phyloP scores from a whole-genome alignment of 1,140 invertebrate species.

The Drosophila kikkawai region DNA sequence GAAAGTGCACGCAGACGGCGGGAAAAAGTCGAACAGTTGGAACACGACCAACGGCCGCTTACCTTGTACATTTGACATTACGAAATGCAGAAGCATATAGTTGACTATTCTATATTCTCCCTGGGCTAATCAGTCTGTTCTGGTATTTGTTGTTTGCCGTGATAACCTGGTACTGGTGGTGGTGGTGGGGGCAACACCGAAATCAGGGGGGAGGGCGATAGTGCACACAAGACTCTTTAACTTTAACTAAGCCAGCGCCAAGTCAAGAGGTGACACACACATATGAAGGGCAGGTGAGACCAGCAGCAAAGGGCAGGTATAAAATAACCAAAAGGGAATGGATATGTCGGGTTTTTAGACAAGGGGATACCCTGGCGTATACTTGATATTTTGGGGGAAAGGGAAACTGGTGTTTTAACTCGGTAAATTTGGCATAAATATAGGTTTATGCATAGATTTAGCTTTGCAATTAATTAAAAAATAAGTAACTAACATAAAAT shows the following conservation, averaged over 20 bases:
- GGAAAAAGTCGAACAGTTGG: conserved; percentile 47
- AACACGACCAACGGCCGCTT: conserved; percentile 35
- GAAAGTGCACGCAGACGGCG: conserved; percentile 41
- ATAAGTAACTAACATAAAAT: neutral
- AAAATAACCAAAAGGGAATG: conserved; percentile 13
- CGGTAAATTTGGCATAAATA: neutral
- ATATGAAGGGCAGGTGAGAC: conserved; percentile 44
- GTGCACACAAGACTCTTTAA: conserved; percentile 57
- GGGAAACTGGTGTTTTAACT: neutral
- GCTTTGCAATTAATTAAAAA: neutral
- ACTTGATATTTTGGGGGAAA: neutral
- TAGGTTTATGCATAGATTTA: neutral
- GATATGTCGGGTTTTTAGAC: rapidly evolving
- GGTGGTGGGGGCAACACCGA: neutral
- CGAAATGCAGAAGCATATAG: conserved; percentile 50
- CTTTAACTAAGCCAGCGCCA: conserved; percentile 59
- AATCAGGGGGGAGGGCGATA: conserved; percentile 39
- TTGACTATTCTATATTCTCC: neutral
- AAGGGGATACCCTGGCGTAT: conserved; percentile 27
- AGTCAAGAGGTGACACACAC: conserved; percentile 53
- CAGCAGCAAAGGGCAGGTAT: conserved; percentile 52
- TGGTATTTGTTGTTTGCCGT: conserved; percentile 58
- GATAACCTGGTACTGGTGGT: conserved; percentile 25
- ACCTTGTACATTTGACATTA: conserved; percentile 63
- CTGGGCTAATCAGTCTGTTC: conserved; percentile 36